Percentiles rank a stretch among this genome's conserved stretches.
Evolutionary conservation across 2,888 invertebrate species (phyloP).

Genomic region (Temnothorax rugatulus): DNA sequence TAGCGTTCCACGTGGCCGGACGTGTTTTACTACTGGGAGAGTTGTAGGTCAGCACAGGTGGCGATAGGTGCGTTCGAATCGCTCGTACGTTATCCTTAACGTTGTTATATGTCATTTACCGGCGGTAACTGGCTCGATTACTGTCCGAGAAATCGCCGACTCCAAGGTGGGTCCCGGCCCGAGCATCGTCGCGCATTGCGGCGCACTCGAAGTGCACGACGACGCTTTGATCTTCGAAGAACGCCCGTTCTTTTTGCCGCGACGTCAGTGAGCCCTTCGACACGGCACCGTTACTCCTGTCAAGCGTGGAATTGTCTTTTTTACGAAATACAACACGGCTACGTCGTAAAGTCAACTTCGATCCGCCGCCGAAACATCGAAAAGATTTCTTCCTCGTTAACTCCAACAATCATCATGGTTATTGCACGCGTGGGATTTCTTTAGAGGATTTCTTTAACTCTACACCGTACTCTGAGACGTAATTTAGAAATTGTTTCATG

Average conservation of each 20-base stretch:
- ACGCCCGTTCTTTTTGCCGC: conserved; percentile 45
- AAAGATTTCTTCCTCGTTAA: conserved; percentile 33
- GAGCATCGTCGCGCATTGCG: conserved; percentile 30
- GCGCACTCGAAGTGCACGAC: conserved; percentile 37
- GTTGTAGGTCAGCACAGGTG: conserved; percentile 69
- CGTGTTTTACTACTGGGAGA: conserved; percentile 45
- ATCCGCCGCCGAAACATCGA: conserved; percentile 37
- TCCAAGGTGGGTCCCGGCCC: conserved; percentile 59
- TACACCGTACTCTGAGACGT: background rate
- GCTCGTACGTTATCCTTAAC: conserved; percentile 66
- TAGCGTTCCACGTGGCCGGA: conserved; percentile 7
- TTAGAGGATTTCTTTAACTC: background rate
- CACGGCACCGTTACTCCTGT: conserved; percentile 43
- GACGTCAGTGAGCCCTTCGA: conserved; percentile 36
- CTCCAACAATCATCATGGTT: conserved; percentile 13
- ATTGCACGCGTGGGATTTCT: conserved; percentile 6
- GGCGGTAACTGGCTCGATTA: conserved; percentile 63
- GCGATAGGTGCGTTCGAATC: conserved; percentile 52
- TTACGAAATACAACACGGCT: conserved; percentile 36
- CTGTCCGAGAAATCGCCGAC: conserved; percentile 60
- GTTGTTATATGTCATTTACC: conserved; percentile 60
- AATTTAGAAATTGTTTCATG: background rate
- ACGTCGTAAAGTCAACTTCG: conserved; percentile 43
- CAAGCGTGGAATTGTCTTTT: conserved; percentile 47
- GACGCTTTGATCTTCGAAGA: conserved; percentile 53